phyloP scores from a whole-genome alignment of 2,113 vertebrate species.

The Vicugna pacos region DNA sequence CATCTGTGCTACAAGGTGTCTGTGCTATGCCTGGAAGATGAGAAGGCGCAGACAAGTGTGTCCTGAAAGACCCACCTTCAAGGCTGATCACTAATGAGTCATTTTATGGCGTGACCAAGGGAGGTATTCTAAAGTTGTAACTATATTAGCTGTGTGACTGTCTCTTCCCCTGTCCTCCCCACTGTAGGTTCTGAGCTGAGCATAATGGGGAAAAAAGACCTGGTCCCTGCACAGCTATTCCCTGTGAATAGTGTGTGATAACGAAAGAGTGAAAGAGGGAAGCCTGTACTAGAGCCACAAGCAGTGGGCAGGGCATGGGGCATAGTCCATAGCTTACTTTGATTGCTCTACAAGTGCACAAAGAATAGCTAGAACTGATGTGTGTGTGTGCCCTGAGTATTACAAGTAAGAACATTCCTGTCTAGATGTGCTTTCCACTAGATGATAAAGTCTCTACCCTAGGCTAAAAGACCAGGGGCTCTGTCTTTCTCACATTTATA shows the following conservation, averaged over 20 bases:
- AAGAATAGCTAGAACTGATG: neutral
- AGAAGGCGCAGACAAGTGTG: neutral
- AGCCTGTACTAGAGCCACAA: neutral
- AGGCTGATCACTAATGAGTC: neutral
- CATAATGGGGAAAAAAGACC: neutral
- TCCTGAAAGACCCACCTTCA: neutral
- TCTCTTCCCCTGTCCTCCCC: neutral
- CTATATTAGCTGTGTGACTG: neutral
- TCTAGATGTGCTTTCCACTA: neutral
- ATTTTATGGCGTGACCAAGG: neutral
- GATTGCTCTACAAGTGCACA: neutral
- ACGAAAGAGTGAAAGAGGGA: neutral
- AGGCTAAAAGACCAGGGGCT: neutral
- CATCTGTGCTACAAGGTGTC: neutral
- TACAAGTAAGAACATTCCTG: neutral
- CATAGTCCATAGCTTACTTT: neutral
- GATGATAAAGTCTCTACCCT: neutral
- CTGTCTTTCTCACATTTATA: neutral
- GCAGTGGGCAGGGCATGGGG: neutral
- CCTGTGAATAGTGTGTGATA: neutral
- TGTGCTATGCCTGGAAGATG: neutral
- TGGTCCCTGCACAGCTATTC: neutral
- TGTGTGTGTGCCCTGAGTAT: rapidly evolving
- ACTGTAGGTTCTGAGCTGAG: neutral
- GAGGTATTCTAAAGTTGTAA: neutral